phyloP scores from a whole-genome alignment of 35 echinoderm and acorn worm genomes.

The Strongylocentrotus purpuratus region DNA sequence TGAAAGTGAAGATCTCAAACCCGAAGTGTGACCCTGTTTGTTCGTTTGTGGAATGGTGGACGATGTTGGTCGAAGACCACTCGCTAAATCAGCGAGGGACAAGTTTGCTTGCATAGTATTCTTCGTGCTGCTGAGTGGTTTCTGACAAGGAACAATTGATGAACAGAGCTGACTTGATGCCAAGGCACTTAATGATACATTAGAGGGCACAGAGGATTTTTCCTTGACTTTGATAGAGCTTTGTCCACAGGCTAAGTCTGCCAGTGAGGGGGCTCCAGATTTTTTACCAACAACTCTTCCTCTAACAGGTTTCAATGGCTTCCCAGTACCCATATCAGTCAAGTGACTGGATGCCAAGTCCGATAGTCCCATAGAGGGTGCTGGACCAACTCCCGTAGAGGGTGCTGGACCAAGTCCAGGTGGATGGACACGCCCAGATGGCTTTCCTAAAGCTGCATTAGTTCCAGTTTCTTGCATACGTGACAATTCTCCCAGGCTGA shows the following conservation, averaged over 20 bases:
- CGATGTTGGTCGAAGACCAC: not conserved
- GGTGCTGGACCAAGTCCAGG: not conserved
- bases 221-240: not conserved
- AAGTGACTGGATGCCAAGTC: conserved; percentile 45
- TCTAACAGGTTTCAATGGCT: not conserved
- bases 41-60: not conserved
- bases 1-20: too few species aligned
- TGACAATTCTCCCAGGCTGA: not conserved
- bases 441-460: not conserved
- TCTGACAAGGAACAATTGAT: not conserved
- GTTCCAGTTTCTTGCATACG: not conserved
- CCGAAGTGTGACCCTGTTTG: not conserved
- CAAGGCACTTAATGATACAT: not conserved
- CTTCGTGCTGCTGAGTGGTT: not conserved
- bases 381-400: not conserved
- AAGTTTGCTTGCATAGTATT: not conserved
- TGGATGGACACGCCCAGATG: not conserved
- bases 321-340: not conserved
- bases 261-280: not conserved
- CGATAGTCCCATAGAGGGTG: not conserved
- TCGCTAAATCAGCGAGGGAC: not conserved
- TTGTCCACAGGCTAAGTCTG: not conserved
- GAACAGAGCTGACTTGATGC: not conserved
- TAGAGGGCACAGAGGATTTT: not conserved
- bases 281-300: not conserved